A percentile compares a stretch with the other conserved stretches of the same genome.
Evolutionary conservation across 2,888 invertebrate species (phyloP).

Genomic region (Rhyacophila evoluta): DNA sequence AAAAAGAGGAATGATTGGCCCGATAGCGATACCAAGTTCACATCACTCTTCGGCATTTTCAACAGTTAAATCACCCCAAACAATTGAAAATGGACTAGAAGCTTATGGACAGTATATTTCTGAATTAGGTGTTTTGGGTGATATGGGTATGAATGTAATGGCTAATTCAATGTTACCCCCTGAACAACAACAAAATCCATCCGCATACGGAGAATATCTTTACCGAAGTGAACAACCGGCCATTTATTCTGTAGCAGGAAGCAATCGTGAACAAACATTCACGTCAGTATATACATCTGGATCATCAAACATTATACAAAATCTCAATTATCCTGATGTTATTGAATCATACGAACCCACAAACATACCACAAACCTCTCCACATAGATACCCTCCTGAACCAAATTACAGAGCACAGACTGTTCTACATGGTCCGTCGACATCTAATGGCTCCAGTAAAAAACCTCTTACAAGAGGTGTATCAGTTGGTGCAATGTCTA

Average conservation of each 20-base stretch:
- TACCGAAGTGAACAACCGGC: slow-evolving; percentile 72
- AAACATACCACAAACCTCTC: slow-evolving; percentile 59
- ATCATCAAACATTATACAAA: slow-evolving; percentile 73
- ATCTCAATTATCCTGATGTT: slow-evolving; percentile 76
- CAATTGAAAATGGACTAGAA: slow-evolving; percentile 63
- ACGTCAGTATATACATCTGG: slow-evolving; percentile 82
- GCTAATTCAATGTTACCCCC: slow-evolving; percentile 61
- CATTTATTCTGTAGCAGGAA: slow-evolving; percentile 81
- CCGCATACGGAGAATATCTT: slow-evolving; percentile 61
- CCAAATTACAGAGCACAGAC: slow-evolving; percentile 72
- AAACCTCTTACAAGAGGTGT: slow-evolving; percentile 72
- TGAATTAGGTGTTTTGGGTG: slow-evolving; percentile 67
- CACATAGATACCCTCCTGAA: slow-evolving; percentile 67
- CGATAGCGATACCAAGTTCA: slow-evolving; percentile 62
- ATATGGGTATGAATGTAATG: slow-evolving; percentile 67
- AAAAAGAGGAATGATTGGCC: slow-evolving; percentile 57
- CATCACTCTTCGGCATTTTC: slow-evolving; percentile 70
- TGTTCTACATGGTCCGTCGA: slow-evolving; percentile 63
- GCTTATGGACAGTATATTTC: slow-evolving; percentile 68
- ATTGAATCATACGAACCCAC: slow-evolving; percentile 71
- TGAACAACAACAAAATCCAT: slow-evolving; percentile 58
- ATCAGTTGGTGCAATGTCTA: slow-evolving; percentile 65
- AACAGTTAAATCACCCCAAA: slow-evolving; percentile 68
- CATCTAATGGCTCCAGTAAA: slow-evolving; percentile 62
- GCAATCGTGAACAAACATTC: slow-evolving; percentile 77